Base-by-base conservation (phyloP, 2,888 invertebrate genomes). In the Mesorhabditis belari region DNA sequence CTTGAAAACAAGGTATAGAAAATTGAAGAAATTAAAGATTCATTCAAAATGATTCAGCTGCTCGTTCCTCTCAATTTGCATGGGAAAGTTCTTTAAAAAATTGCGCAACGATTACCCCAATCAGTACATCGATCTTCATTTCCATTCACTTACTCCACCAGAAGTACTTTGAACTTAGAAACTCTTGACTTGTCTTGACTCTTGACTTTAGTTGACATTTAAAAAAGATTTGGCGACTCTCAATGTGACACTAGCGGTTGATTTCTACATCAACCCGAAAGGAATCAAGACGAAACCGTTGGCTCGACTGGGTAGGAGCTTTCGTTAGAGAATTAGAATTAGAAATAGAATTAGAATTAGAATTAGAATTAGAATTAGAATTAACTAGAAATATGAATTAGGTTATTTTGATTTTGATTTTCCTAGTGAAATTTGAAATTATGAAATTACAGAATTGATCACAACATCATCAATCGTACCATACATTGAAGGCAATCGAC, bases 41-140 rank as follows among this genome's bases (percentile, higher is more conserved):
- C 19, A 25, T 55, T 55, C 55, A 24, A n/a, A 17, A 29, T 29
- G 9, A 60, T 67, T 52, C 26, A 74, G 72, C 49, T 77, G 76
- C 50, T 65, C 65, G 28, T 58, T 73, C 24, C 57, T 67, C 4
- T 65, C 70, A 17, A 24, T 75, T 25, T 77, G 77, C 55, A 64
- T 77, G 25, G 76, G 76, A 24, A 62, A 55, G 17, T 77, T 77
- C 58, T 77, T 77, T 63, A 63, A 66, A 9, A 61, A 63, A 51
- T 66, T 77, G 9, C 51, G 60, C 26, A 55, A 62, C 3, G 53
- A 63, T 2, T 73, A 74, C 58, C 75, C 77, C 1, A 63, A 75
- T 25, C 52, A 64, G 5, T 70, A 73, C 55, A 62, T 77, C 12
- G 75, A 77, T 55, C 58, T 77, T 19, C 58, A 60, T 49, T 77